These are phyloP conservation scores for Delichon dasypus DNA, from an alignment of 2,797 vertebrate genomes.

Conservation along the genomic window DNA sequence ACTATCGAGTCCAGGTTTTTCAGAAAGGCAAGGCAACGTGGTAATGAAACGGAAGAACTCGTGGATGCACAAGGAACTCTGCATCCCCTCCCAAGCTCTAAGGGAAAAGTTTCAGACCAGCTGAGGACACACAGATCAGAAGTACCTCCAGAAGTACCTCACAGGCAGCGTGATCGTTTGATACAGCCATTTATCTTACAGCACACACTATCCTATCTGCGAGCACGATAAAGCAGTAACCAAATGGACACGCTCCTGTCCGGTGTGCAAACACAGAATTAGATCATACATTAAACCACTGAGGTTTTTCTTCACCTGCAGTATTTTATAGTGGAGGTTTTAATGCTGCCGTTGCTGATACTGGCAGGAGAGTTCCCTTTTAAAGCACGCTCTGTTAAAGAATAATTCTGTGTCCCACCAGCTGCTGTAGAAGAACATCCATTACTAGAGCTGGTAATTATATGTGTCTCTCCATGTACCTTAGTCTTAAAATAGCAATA, in stretches of 20 bases:
- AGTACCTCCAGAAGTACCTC: conserved; percentile 24
- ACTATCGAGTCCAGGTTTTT: background rate
- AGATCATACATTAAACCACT: background rate
- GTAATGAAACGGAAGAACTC: background rate
- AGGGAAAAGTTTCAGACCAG: conserved; percentile 11
- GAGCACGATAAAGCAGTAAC: background rate
- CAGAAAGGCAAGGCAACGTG: background rate
- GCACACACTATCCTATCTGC: background rate
- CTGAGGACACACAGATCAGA: conserved; percentile 8
- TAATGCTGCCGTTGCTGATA: background rate
- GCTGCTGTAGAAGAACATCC: background rate
- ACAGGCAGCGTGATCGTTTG: background rate
- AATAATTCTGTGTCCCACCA: background rate
- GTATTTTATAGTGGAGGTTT: background rate
- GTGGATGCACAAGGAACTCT: background rate
- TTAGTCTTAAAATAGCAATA: background rate
- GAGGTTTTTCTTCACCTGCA: background rate
- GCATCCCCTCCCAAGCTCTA: background rate
- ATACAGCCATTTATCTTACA: background rate
- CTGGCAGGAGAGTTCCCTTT: background rate
- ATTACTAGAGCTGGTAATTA: background rate
- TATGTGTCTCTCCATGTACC: background rate
- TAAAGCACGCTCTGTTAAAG: background rate
- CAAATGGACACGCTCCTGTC: background rate
- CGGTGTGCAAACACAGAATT: background rate